A percentile compares a stretch with the other conserved stretches of the same genome.
These are phyloP conservation scores for Drosophila parvula DNA, from an alignment of 1,140 invertebrate species.

Conservation along the genomic window DNA sequence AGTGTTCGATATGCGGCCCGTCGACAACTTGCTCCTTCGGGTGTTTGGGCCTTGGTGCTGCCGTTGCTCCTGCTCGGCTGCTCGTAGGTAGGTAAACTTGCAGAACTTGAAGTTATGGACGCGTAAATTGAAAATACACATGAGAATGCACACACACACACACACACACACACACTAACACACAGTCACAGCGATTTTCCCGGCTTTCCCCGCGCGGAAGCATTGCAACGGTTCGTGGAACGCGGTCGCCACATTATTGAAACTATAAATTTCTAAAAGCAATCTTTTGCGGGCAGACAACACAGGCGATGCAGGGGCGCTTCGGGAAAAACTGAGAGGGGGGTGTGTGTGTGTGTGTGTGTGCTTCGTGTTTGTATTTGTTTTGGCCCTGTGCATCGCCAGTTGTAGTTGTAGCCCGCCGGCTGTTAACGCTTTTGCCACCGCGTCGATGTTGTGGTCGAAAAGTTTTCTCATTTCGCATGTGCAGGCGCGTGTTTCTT, in stretches of 20 bases:
- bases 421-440: constrained; percentile 47
- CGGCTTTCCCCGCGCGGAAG: constrained; percentile 13
- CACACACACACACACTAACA: constrained; percentile 2
- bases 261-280: constrained; percentile 81
- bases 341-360: neutral
- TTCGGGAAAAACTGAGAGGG: neutral
- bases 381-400: constrained; percentile 47
- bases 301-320: constrained; percentile 18
- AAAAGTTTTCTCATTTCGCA: constrained; percentile 81
- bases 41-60: constrained; percentile 3
- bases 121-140: constrained; percentile 83
- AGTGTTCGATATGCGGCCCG: constrained; percentile 72
- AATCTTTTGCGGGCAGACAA: constrained; percentile 81
- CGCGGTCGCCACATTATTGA: constrained; percentile 76
- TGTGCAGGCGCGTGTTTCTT: constrained; percentile 55
- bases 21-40: constrained; percentile 37
- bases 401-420: constrained; percentile 42
- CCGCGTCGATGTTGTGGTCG: constrained; percentile 75
- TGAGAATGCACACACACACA: constrained; percentile 50
- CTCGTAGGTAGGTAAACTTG: constrained; percentile 64
- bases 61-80: constrained; percentile 1
- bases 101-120: constrained; percentile 81
- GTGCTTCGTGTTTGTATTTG: constrained; percentile 46
- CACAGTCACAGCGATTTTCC: constrained; percentile 10
- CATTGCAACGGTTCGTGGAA: constrained; percentile 57